Evolutionary conservation across 2,797 vertebrate species (phyloP).

Genomic region (Argentina silus): DNA sequence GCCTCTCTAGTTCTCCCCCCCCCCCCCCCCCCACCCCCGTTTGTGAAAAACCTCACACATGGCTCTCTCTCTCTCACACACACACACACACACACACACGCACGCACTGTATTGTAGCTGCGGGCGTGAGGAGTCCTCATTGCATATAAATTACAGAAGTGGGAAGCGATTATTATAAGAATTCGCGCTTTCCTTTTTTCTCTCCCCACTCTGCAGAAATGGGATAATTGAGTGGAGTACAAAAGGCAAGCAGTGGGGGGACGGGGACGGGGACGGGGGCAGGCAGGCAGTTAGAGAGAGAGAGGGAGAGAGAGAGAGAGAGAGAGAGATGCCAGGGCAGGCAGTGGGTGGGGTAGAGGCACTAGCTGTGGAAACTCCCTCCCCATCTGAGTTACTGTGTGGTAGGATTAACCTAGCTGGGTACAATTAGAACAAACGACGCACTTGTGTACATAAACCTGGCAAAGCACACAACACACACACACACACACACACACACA

Average conservation of each 20-base stretch:
- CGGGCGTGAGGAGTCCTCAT: slow-evolving; percentile 72
- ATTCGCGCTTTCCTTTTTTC: slow-evolving; percentile 68
- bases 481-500: slow-evolving; percentile 18
- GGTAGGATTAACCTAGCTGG: neutral
- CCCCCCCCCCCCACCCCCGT: slow-evolving; percentile 72
- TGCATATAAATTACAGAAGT: slow-evolving; percentile 80
- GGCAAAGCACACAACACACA: too few species aligned
- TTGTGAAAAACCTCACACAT: slow-evolving; percentile 61
- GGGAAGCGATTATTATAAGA: slow-evolving; percentile 77
- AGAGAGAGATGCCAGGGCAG: slow-evolving; percentile 53
- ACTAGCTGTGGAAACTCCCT: neutral
- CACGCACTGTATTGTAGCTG: slow-evolving; percentile 64
- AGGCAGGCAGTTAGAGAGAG: neutral
- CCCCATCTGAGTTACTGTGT: neutral
- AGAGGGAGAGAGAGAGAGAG: slow-evolving; percentile 17
- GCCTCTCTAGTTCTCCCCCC: slow-evolving; percentile 58
- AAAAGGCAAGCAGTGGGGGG: slow-evolving; percentile 69
- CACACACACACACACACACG: slow-evolving; percentile 9
- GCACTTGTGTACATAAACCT: neutral
- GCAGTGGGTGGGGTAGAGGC: slow-evolving; percentile 42
- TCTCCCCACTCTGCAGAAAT: slow-evolving; percentile 64
- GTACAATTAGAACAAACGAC: neutral
- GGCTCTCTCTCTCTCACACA: slow-evolving; percentile 32
- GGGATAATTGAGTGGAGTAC: slow-evolving; percentile 83
- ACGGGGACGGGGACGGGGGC: neutral